phyloP scores from a whole-genome alignment of 2,113 vertebrate genomes.

The Anolis carolinensis region DNA sequence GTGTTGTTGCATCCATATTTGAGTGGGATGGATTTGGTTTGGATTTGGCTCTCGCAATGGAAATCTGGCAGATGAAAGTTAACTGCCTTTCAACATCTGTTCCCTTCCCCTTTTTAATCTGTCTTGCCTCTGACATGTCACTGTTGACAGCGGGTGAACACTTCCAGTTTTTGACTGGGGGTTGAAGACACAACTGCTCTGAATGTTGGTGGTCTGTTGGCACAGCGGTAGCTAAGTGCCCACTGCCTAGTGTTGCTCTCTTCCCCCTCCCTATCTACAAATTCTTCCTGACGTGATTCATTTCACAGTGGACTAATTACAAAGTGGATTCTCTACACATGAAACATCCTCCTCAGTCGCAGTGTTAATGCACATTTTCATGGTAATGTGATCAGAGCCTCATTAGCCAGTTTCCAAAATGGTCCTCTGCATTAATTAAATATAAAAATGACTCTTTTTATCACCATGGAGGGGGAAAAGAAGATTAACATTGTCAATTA shows the following conservation, averaged over 20 bases:
- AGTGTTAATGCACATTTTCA: slow-evolving; percentile 86
- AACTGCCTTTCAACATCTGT: slow-evolving; percentile 66
- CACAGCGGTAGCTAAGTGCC: slow-evolving; percentile 69
- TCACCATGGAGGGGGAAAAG: slow-evolving; percentile 78
- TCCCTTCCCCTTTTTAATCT: slow-evolving; percentile 54
- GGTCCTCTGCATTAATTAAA: slow-evolving; percentile 93
- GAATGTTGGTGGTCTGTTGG: slow-evolving; percentile 74
- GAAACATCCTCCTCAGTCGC: slow-evolving; percentile 79
- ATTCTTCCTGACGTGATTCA: slow-evolving; percentile 74
- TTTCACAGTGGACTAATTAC: slow-evolving; percentile 87
- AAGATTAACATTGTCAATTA: slow-evolving; percentile 84
- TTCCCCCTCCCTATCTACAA: not conserved
- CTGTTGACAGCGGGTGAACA: slow-evolving; percentile 59
- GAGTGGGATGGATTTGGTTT: slow-evolving; percentile 57
- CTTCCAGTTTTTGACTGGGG: slow-evolving; percentile 58
- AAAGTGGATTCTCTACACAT: slow-evolving; percentile 81
- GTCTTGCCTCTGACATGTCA: slow-evolving; percentile 62
- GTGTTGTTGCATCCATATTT: slow-evolving; percentile 52
- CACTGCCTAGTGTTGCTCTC: slow-evolving; percentile 61
- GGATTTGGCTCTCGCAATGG: slow-evolving; percentile 40
- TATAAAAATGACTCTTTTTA: slow-evolving; percentile 88
- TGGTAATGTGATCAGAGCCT: slow-evolving; percentile 92
- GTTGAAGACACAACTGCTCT: slow-evolving; percentile 53
- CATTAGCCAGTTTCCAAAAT: slow-evolving; percentile 93
- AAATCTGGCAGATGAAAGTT: slow-evolving; percentile 69